These are phyloP conservation scores for Danio tinwini DNA, from an alignment of 2,797 vertebrate genomes.

Conservation along the genomic window DNA sequence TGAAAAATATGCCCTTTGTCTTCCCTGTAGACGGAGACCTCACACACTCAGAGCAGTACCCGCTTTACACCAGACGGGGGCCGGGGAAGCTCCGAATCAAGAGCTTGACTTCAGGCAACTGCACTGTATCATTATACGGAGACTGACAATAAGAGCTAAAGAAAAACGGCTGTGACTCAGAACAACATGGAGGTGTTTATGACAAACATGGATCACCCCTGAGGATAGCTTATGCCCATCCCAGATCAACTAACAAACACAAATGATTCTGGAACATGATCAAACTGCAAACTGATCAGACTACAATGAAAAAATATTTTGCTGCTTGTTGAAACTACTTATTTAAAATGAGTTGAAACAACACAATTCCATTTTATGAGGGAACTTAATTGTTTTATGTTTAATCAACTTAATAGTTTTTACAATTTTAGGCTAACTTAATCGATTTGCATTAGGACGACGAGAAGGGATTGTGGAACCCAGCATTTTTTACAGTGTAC, in stretches of 20 bases:
- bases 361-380: too few relatives aligned
- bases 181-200: slow-evolving; percentile 35
- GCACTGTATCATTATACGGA: slow-evolving; percentile 52
- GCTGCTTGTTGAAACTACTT: too few relatives aligned
- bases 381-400: too few relatives aligned
- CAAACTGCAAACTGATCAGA: too few relatives aligned
- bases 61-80: slow-evolving; percentile 68
- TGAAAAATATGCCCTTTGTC: slow-evolving; percentile 73
- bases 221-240: slow-evolving; percentile 22
- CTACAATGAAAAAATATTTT: too few relatives aligned
- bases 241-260: slow-evolving; percentile 23
- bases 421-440: too few relatives aligned
- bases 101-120: slow-evolving; percentile 46
- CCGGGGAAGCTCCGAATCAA: slow-evolving; percentile 8
- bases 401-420: too few relatives aligned
- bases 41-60: slow-evolving; percentile 63
- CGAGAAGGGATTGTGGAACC: too few relatives aligned
- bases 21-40: slow-evolving; percentile 63
- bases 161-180: slow-evolving; percentile 37
- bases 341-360: too few relatives aligned
- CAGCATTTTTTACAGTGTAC: too few relatives aligned
- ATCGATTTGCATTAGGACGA: too few relatives aligned
- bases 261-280: neutral
- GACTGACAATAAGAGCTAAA: slow-evolving; percentile 49
- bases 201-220: slow-evolving; percentile 27